phyloP scores from a whole-genome alignment of 2,113 vertebrate species.

The Halcyon malimbica region DNA sequence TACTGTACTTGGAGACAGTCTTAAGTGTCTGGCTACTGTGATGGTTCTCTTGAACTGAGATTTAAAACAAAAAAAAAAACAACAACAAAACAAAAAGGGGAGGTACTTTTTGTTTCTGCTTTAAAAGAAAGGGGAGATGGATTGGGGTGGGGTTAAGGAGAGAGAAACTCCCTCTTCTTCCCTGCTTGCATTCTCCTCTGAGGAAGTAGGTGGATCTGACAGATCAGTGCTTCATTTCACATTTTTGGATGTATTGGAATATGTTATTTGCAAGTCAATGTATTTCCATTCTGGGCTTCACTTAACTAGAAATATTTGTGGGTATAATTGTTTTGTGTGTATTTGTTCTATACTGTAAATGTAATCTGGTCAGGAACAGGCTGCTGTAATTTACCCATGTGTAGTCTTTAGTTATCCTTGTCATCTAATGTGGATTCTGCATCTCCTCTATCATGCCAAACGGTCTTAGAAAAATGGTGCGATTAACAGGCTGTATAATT shows the following conservation, averaged over 20 bases:
- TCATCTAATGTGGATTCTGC: constrained; percentile 4
- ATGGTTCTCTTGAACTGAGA: not conserved
- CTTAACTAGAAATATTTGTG: constrained; percentile 19
- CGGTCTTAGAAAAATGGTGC: not conserved
- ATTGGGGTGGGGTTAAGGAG: not conserved
- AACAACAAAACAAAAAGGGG: not conserved
- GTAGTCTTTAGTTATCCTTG: not conserved
- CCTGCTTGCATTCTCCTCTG: not conserved
- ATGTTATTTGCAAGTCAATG: not conserved
- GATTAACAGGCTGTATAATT: not conserved
- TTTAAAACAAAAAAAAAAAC: not conserved
- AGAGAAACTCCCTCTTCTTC: not conserved
- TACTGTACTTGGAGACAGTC: not conserved
- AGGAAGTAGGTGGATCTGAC: not conserved
- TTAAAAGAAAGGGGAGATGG: constrained; percentile 20
- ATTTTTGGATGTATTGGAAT: constrained; percentile 32
- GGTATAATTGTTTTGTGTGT: constrained; percentile 22
- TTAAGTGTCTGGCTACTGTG: constrained; percentile 18
- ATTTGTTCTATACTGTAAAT: constrained; percentile 31
- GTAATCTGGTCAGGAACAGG: constrained; percentile 12
- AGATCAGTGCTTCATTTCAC: constrained; percentile 52
- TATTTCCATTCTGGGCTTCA: constrained; percentile 18
- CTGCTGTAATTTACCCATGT: not conserved
- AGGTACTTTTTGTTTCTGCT: constrained; percentile 16
- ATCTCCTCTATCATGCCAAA: constrained; percentile 3